These are phyloP conservation scores for Fragum whitleyi DNA, from an alignment of 2,888 invertebrate genomes.

Conservation along the genomic window DNA sequence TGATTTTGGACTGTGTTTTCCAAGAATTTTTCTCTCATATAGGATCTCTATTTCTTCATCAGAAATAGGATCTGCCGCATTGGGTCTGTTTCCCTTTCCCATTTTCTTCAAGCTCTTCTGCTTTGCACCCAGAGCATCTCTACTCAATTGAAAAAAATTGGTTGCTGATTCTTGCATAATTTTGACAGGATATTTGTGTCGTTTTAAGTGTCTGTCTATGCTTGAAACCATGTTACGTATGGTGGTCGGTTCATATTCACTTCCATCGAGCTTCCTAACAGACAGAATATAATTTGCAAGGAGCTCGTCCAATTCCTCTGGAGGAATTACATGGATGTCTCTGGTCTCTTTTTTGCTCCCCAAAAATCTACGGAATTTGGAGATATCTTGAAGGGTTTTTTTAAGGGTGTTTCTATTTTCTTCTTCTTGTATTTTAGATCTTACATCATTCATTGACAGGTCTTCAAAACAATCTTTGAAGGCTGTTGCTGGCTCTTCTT, in stretches of 20 bases:
- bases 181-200: background rate
- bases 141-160: background rate
- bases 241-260: background rate
- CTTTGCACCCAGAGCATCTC: background rate
- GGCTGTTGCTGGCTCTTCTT: background rate
- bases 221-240: background rate
- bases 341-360: background rate
- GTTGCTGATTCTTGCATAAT: background rate
- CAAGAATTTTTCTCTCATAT: no score
- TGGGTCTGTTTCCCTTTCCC: background rate
- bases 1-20: background rate
- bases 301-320: background rate
- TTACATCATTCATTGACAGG: conserved; percentile 8
- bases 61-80: background rate
- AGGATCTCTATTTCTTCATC: background rate
- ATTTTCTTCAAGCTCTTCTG: no score
- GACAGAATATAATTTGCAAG: background rate
- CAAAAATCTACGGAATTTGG: background rate
- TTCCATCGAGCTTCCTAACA: background rate
- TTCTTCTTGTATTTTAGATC: background rate
- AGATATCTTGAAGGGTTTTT: background rate
- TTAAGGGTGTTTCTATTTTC: background rate
- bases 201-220: background rate
- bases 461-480: conserved; percentile 10
- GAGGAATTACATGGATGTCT: background rate